phyloP scores from a whole-genome alignment of 2,797 vertebrate genomes.

The Sciurus vulgaris region DNA sequence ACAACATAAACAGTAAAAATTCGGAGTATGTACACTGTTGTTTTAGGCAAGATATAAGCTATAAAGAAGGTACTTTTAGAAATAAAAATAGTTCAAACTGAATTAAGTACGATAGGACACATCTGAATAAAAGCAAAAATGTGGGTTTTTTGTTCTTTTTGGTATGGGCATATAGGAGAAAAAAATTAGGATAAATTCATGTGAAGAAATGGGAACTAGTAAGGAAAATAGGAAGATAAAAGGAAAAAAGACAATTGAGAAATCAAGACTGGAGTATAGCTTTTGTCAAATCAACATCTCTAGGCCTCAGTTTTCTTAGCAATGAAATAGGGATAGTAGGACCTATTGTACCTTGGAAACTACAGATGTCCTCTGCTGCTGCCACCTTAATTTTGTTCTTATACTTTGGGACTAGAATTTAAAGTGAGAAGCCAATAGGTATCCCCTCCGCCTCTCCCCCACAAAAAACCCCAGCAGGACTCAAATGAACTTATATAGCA shows the following conservation, averaged over 20 bases:
- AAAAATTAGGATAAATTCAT: background rate
- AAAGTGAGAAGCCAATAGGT: background rate
- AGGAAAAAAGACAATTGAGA: background rate
- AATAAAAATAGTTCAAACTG: background rate
- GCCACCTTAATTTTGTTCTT: background rate
- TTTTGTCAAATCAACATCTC: background rate
- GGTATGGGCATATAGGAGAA: background rate
- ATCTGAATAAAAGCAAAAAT: slow-evolving; percentile 46
- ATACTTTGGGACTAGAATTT: background rate
- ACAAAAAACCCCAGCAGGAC: background rate
- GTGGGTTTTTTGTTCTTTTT: background rate
- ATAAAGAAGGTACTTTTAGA: slow-evolving; percentile 40
- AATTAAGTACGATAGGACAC: slow-evolving; percentile 7
- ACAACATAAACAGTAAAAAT: background rate
- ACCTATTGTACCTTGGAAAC: background rate
- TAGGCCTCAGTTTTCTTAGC: background rate
- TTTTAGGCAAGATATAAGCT: slow-evolving; percentile 49
- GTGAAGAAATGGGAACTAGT: background rate
- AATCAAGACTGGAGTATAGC: background rate
- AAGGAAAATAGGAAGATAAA: background rate
- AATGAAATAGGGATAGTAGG: background rate
- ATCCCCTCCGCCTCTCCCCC: background rate
- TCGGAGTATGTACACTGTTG: background rate
- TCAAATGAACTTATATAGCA: background rate
- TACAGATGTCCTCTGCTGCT: background rate